Percentiles rank a stretch among this genome's conserved stretches.
These are phyloP conservation scores for Perca fluviatilis DNA, from an alignment of 2,113 vertebrate species.

Conservation along the genomic window DNA sequence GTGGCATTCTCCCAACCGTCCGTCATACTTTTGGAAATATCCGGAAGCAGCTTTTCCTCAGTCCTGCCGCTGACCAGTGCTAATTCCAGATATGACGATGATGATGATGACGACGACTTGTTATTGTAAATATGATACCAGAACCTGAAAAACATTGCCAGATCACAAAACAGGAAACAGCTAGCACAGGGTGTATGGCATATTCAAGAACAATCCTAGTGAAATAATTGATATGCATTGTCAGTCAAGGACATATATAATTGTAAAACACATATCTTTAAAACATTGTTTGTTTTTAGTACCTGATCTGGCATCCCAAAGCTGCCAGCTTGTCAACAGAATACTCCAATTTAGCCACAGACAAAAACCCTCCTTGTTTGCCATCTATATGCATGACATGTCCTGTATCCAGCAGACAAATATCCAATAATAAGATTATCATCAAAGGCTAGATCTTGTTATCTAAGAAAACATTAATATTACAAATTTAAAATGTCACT, in stretches of 20 bases:
- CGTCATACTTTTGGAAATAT: constrained; percentile 42
- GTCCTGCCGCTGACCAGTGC: constrained; percentile 33
- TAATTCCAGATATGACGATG: constrained; percentile 39
- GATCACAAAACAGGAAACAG: constrained; percentile 7
- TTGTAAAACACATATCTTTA: background rate
- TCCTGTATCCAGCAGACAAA: constrained; percentile 66
- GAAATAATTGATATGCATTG: background rate
- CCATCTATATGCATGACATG: constrained; percentile 78
- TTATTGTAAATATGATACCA: constrained; percentile 78
- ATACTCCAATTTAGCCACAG: constrained; percentile 63
- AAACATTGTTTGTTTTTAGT: background rate
- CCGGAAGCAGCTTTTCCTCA: constrained; percentile 26
- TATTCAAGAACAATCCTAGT: background rate
- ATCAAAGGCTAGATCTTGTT: background rate
- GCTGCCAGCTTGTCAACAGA: constrained; percentile 49
- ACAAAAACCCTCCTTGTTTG: fast-evolving
- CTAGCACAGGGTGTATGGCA: background rate
- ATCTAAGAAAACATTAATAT: constrained; percentile 11
- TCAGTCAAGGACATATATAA: constrained; percentile 6
- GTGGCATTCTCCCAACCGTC: constrained; percentile 76
- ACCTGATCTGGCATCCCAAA: constrained; percentile 83
- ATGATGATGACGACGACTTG: fast-evolving
- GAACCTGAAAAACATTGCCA: constrained; percentile 77
- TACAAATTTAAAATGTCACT: background rate
- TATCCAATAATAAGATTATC: background rate